These are phyloP conservation scores for Dryas iulia DNA, from an alignment of 1,140 invertebrate genomes.

Conservation along the genomic window DNA sequence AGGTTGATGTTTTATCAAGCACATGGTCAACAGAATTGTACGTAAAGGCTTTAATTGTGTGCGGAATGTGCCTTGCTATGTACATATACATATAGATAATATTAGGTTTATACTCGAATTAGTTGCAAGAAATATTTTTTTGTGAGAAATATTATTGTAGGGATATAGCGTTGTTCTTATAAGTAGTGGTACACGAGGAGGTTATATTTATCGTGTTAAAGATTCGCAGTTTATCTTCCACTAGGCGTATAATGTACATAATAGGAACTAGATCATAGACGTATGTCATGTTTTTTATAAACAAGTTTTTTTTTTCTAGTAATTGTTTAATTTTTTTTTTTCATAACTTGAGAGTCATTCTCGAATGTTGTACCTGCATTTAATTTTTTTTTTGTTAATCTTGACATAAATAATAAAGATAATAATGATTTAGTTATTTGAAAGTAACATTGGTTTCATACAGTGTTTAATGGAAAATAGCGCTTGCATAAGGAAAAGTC, in stretches of 20 bases:
- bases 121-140: slow-evolving; percentile 79
- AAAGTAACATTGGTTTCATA: slow-evolving; percentile 61
- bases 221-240: slow-evolving; percentile 79
- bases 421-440: slow-evolving; percentile 68
- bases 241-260: slow-evolving; percentile 71
- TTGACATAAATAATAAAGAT: slow-evolving; percentile 77
- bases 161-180: slow-evolving; percentile 70
- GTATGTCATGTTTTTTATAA: slow-evolving; percentile 65
- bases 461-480: slow-evolving; percentile 52
- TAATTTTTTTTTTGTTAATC: slow-evolving; percentile 77
- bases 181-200: slow-evolving; percentile 65
- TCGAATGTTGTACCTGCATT: slow-evolving; percentile 82
- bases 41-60: slow-evolving; percentile 76
- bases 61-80: slow-evolving; percentile 81
- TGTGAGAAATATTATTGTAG: slow-evolving; percentile 75
- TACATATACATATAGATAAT: slow-evolving; percentile 71
- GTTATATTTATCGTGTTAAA: slow-evolving; percentile 75
- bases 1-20: slow-evolving; percentile 73
- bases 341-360: slow-evolving; percentile 79
- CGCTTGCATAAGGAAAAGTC: slow-evolving; percentile 68
- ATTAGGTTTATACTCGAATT: slow-evolving; percentile 80
- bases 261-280: slow-evolving; percentile 65
- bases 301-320: slow-evolving; percentile 72
- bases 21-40: slow-evolving; percentile 71
- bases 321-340: slow-evolving; percentile 71